Conservation (phyloP, 2,797 vertebrate species). For the Cichlasoma orientale region DNA sequence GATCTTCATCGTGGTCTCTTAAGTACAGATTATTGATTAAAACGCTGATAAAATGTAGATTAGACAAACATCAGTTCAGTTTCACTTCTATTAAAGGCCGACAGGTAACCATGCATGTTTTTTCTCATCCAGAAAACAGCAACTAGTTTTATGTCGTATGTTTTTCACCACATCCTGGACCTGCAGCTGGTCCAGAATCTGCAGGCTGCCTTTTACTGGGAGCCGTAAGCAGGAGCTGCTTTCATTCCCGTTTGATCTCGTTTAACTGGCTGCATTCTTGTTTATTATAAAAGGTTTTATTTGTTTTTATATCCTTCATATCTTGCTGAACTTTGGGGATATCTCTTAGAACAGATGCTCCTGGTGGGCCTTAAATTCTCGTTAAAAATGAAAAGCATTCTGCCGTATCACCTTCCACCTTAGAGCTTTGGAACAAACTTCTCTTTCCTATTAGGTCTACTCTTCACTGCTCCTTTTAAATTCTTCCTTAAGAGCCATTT, state of each 20-base stretch:
- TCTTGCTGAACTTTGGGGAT: not conserved
- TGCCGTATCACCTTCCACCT: not conserved
- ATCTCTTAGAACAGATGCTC: not conserved
- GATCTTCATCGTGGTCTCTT: fast-evolving
- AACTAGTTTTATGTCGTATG: not conserved
- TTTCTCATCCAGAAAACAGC: not conserved
- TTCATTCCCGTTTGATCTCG: not conserved
- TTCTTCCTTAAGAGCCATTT: not conserved
- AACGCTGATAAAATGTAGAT: not conserved
- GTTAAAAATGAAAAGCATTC: too few relatives aligned
- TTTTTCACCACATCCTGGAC: not conserved
- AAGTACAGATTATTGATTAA: not conserved
- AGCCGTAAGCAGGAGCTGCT: not conserved
- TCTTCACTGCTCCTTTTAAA: not conserved
- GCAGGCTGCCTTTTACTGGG: not conserved
- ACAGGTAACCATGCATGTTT: not conserved
- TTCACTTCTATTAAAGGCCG: not conserved
- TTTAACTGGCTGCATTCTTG: not conserved
- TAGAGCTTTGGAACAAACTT: not conserved
- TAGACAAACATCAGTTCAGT: not conserved
- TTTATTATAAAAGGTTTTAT: not conserved
- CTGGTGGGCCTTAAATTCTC: not conserved
- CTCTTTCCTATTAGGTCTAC: not conserved
- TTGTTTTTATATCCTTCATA: not conserved
- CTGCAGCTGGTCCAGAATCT: not conserved